Percentiles rank a stretch among this genome's conserved stretches.
Conservation (phyloP, 64 coral and sea anemone genomes). For the Orbicella faveolata region DNA sequence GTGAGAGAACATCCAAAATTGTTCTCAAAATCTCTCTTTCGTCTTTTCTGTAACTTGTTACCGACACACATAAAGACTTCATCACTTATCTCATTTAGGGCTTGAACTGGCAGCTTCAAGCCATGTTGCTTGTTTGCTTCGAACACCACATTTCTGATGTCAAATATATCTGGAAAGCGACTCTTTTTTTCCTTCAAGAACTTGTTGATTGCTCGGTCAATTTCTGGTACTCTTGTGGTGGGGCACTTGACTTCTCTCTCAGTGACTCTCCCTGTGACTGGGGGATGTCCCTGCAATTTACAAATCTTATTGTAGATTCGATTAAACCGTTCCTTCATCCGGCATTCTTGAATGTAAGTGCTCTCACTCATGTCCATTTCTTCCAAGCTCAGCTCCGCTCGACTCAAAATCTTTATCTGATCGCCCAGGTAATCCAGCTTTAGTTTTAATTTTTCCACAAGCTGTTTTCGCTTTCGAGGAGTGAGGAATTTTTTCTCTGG, state of each 20-base stretch:
- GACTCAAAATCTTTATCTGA: conserved; percentile 83
- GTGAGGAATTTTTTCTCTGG: not conserved
- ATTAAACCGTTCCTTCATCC: conserved; percentile 81
- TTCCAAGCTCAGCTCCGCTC: conserved; percentile 78
- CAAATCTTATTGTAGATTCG: conserved; percentile 91
- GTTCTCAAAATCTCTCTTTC: conserved; percentile 76
- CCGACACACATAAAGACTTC: conserved; percentile 89
- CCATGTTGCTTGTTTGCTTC: conserved; percentile 65
- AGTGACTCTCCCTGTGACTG: conserved; percentile 82
- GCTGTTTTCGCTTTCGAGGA: conserved; percentile 32
- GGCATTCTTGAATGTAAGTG: conserved; percentile 84
- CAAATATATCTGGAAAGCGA: conserved; percentile 87
- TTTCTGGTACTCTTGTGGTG: conserved; percentile 61
- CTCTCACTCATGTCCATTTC: conserved; percentile 89
- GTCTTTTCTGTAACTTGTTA: conserved; percentile 85
- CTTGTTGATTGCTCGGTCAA: conserved; percentile 77
- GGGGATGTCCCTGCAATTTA: conserved; percentile 60
- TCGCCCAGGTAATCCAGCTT: conserved; percentile 68
- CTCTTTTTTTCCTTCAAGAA: conserved; percentile 70
- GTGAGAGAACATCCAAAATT: conserved; percentile 91
- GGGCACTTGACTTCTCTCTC: conserved; percentile 74
- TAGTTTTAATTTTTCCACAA: conserved; percentile 51
- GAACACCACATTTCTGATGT: conserved; percentile 68
- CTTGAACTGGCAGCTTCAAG: conserved; percentile 59
- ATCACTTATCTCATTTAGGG: conserved; percentile 60